Percentiles rank a stretch among this genome's conserved stretches.
Evolutionary conservation across 2,797 vertebrate genomes (phyloP).

Genomic region (Typhlichthys eigenmanni): DNA sequence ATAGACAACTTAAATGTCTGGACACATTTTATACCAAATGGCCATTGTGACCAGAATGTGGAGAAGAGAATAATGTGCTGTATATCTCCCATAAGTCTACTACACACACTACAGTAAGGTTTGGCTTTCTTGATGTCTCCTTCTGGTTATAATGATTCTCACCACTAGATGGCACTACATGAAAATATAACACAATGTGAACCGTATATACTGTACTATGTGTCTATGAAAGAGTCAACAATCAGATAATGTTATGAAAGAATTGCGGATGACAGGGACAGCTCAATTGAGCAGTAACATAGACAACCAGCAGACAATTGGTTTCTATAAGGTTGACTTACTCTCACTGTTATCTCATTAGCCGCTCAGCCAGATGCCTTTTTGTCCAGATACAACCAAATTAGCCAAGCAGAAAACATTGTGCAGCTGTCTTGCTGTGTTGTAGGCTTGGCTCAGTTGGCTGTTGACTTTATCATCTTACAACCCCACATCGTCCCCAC

Average conservation of each 20-base stretch:
- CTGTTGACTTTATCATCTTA: background rate
- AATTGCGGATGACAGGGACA: too few relatives aligned
- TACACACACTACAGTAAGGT: too few relatives aligned
- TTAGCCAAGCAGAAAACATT: background rate
- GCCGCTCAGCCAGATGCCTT: background rate
- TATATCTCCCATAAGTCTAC: too few relatives aligned
- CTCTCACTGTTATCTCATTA: background rate
- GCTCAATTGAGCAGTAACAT: too few relatives aligned
- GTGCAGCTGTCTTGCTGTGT: background rate
- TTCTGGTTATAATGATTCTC: background rate
- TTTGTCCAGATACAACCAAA: background rate
- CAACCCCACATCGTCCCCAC: background rate
- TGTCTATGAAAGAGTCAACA: background rate
- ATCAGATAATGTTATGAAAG: too few relatives aligned
- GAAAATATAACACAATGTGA: background rate
- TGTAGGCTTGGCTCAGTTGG: background rate
- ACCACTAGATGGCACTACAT: constrained; percentile 2
- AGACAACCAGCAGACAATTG: background rate
- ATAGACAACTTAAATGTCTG: too few relatives aligned
- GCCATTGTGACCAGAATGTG: too few relatives aligned
- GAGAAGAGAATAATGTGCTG: too few relatives aligned
- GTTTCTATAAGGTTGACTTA: constrained; percentile 1
- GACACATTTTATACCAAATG: too few relatives aligned
- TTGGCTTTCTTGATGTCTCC: too few relatives aligned
- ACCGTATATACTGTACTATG: background rate